phyloP scores from a whole-genome alignment of 1,140 invertebrate genomes.

The Euwallacea fornicatus region DNA sequence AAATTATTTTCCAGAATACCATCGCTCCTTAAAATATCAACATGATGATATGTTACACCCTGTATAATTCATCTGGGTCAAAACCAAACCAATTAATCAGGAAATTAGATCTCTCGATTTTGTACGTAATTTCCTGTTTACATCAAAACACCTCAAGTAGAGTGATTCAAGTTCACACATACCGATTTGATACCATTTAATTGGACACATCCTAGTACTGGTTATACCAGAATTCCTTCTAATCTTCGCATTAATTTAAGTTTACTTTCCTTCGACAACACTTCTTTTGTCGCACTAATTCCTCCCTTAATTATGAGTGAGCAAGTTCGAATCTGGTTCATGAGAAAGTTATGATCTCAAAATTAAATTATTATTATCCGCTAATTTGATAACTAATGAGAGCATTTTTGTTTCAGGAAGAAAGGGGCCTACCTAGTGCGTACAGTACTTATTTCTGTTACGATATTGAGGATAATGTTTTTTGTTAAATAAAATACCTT shows the following conservation, averaged over 20 bases:
- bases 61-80: too few species aligned
- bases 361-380: not conserved
- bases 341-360: constrained; percentile 11
- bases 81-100: too few species aligned
- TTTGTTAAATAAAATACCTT: not conserved
- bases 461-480: not conserved
- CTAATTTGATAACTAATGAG: not conserved
- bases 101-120: too few species aligned
- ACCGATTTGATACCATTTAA: too few species aligned
- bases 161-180: too few species aligned
- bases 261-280: not conserved
- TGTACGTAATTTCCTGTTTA: too few species aligned
- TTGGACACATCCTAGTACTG: not conserved
- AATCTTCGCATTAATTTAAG: not conserved
- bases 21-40: too few species aligned
- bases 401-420: not conserved
- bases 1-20: too few species aligned
- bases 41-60: too few species aligned
- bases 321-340: constrained; percentile 3
- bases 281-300: constrained; percentile 3
- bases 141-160: too few species aligned
- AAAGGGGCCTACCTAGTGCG: not conserved
- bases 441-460: not conserved
- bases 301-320: constrained; percentile 2
- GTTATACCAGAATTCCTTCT: not conserved